Evolutionary conservation across 1,140 invertebrate genomes (phyloP).

Genomic region (Lordiphosa collinella): DNA sequence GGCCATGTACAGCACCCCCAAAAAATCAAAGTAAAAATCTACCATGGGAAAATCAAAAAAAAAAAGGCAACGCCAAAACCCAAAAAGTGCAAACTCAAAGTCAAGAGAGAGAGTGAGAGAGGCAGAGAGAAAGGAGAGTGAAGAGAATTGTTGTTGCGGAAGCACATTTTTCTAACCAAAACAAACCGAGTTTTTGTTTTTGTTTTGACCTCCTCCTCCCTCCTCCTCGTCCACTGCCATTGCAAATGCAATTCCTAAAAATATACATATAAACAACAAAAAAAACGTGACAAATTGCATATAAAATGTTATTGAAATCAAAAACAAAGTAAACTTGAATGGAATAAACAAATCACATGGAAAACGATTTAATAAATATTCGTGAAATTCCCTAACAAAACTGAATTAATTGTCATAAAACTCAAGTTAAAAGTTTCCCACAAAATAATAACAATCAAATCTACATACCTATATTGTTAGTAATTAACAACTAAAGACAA

Average conservation of each 20-base stretch:
- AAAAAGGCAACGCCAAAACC: constrained; percentile 44
- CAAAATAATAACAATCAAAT: no score
- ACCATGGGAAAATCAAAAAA: constrained; percentile 20
- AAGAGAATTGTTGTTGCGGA: constrained; percentile 14
- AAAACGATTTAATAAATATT: no score
- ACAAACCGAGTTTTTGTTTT: constrained; percentile 14
- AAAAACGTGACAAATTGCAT: constrained; percentile 31
- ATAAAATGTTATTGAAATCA: constrained; percentile 4
- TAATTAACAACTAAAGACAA: no score
- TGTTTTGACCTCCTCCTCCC: constrained; percentile 28
- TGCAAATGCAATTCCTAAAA: constrained; percentile 32
- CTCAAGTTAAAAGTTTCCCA: no score
- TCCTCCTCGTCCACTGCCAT: constrained; percentile 23
- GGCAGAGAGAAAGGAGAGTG: background rate
- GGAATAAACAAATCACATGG: no score
- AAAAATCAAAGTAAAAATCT: constrained; percentile 30
- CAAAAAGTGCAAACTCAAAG: constrained; percentile 31
- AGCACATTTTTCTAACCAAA: constrained; percentile 3
- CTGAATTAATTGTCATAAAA: no score
- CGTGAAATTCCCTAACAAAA: no score
- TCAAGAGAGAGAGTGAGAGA: constrained; percentile 17
- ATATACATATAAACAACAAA: constrained; percentile 45
- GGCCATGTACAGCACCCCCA: constrained; percentile 57
- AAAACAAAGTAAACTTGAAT: background rate
- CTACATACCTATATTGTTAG: no score